These are phyloP conservation scores for Phaenicophaeus curvirostris DNA, from an alignment of 2,797 vertebrate genomes.

Conservation along the genomic window DNA sequence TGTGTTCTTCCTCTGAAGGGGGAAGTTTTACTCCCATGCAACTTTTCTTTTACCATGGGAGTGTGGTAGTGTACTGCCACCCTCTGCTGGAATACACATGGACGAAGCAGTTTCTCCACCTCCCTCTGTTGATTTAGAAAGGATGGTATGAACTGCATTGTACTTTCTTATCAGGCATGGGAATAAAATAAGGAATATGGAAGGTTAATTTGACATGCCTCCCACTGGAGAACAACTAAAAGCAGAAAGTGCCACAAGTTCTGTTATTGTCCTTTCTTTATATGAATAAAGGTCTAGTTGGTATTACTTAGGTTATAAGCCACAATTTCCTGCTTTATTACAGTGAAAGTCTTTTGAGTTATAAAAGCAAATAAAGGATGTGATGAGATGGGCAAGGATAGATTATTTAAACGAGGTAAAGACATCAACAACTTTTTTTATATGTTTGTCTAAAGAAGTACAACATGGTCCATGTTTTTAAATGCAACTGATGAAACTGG, in stretches of 20 bases:
- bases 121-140: background rate
- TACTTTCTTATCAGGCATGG: background rate
- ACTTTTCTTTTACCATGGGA: background rate
- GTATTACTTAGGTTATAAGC: background rate
- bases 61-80: conserved; percentile 37
- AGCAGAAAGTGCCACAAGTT: background rate
- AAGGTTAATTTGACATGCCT: background rate
- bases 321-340: background rate
- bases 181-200: background rate
- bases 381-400: background rate
- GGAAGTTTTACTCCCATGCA: background rate
- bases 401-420: background rate
- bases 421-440: background rate
- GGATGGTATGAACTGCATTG: background rate
- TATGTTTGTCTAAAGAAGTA: background rate
- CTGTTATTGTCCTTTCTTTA: background rate
- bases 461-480: background rate
- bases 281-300: background rate
- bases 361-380: background rate
- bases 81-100: conserved; percentile 32
- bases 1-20: background rate
- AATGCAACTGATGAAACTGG: background rate
- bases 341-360: background rate
- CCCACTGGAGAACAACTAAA: background rate
- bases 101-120: background rate